Base-by-base conservation (phyloP, 2,888 invertebrate species). In the Trachelus iudaicus region DNA sequence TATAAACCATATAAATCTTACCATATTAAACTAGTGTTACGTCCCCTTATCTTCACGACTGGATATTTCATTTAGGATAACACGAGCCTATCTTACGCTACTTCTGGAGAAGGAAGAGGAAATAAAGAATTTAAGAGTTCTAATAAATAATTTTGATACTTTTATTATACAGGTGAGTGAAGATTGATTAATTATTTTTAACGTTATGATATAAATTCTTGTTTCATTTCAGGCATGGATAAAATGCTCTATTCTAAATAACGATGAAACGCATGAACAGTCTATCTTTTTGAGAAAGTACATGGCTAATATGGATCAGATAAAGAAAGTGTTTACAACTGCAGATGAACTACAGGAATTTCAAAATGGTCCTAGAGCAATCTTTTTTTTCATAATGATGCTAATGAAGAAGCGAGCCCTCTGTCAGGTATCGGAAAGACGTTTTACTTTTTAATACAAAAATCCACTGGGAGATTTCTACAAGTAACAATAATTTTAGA, bases 151-250 rank as follows among this genome's bases (percentile, higher is more conserved):
- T 79, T 90, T 91, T 33, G 86, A 91, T 79, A 81, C 82, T 12
- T 81, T 86, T 68, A 76, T 89, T 4, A 86, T 91, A 73, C 91
- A 91, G 85, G 91, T 90, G 37, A 77, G 83, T 79, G 69, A 35
- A 77, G n/a, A 34, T 12, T 33, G 12, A 31, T 56, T 15, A 15
- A 30, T 69, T 69, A 23, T 30, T 71, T 34, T 33, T 71, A 71
- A 35, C 13, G 37, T 37, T 33, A 34, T 69, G 73, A 69, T 71
- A 12, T 34, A 23, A 13, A 23, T 69, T 37, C 74, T 82, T 35
- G 2, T 35, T 75, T 35, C n/a, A 30, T 85, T 83, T 15, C 40
- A 91, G 90, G 87, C 87, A 31, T 91, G 91, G 91, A 81, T 91
- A 75, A 90, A 90, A 77, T 88, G 90, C 76, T 89, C 86, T 69